Evolutionary conservation across 2,888 invertebrate species (phyloP).

Genomic region (Spodoptera exigua): DNA sequence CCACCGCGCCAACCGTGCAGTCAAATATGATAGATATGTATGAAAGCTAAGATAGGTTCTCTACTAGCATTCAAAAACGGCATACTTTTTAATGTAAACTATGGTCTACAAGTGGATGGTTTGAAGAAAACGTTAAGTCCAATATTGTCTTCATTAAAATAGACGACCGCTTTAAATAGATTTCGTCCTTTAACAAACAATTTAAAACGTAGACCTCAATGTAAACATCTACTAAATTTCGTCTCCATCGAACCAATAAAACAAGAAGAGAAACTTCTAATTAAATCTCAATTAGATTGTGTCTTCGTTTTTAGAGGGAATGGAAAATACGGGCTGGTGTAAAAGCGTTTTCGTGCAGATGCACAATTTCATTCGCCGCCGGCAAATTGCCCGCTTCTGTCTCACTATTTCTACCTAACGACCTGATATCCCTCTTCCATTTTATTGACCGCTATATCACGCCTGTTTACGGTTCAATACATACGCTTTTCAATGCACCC

Average conservation of each 20-base stretch:
- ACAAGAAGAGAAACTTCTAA: constrained; percentile 35
- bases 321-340: constrained; percentile 37
- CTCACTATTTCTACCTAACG: constrained; percentile 45
- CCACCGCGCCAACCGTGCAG: too few relatives aligned
- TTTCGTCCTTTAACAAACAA: too few relatives aligned
- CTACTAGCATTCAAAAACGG: too few relatives aligned
- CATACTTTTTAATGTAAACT: too few relatives aligned
- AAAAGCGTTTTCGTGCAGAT: constrained; percentile 55
- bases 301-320: constrained; percentile 29
- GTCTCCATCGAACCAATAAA: constrained; percentile 9
- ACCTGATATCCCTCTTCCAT: constrained; percentile 40
- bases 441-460: constrained; percentile 53
- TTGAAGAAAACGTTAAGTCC: too few relatives aligned
- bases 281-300: constrained; percentile 42
- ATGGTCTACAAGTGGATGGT: too few relatives aligned
- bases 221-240: constrained; percentile 8
- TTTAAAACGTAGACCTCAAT: not conserved
- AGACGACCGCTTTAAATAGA: too few relatives aligned
- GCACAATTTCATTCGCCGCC: constrained; percentile 53
- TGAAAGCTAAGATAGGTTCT: too few relatives aligned
- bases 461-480: constrained; percentile 31
- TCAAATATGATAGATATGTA: too few relatives aligned
- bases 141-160: too few relatives aligned
- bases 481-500: constrained; percentile 18
- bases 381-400: constrained; percentile 55